phyloP scores from a whole-genome alignment of 2,113 vertebrate species.

The Notarius lentiginosus region DNA sequence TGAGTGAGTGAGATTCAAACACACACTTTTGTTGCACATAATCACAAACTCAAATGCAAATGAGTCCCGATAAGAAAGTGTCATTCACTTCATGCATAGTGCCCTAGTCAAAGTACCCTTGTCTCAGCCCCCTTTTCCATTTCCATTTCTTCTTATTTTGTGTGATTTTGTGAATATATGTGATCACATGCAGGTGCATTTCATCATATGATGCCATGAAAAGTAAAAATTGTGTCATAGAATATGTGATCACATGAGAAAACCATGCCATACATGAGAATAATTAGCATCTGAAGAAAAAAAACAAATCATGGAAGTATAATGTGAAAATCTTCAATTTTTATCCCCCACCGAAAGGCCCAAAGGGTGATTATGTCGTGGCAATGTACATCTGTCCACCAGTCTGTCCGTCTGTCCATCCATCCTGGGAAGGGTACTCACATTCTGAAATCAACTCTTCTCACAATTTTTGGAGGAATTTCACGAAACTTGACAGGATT shows the following conservation, averaged over 20 bases:
- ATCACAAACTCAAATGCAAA: not conserved
- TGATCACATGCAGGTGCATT: not conserved
- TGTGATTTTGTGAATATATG: not conserved
- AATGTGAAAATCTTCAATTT: not conserved
- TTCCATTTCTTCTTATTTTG: not conserved
- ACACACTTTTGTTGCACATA: not conserved
- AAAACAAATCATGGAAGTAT: not conserved
- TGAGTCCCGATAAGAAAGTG: not conserved
- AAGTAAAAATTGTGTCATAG: not conserved
- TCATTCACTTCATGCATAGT: conserved; percentile 31
- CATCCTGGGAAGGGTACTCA: no score
- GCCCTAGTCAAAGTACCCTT: not conserved
- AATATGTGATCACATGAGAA: not conserved
- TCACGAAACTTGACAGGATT: no score
- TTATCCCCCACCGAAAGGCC: no score
- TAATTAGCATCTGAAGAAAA: not conserved
- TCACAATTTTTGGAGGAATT: no score
- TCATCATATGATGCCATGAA: not conserved
- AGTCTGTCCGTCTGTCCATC: no score
- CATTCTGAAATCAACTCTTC: no score
- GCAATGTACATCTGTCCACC: no score
- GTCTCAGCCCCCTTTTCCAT: not conserved
- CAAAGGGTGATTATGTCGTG: no score
- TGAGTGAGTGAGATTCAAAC: conserved; percentile 66
- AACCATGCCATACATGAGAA: not conserved